Conservation (phyloP, 2,113 vertebrate genomes). For the Clupea harengus region DNA sequence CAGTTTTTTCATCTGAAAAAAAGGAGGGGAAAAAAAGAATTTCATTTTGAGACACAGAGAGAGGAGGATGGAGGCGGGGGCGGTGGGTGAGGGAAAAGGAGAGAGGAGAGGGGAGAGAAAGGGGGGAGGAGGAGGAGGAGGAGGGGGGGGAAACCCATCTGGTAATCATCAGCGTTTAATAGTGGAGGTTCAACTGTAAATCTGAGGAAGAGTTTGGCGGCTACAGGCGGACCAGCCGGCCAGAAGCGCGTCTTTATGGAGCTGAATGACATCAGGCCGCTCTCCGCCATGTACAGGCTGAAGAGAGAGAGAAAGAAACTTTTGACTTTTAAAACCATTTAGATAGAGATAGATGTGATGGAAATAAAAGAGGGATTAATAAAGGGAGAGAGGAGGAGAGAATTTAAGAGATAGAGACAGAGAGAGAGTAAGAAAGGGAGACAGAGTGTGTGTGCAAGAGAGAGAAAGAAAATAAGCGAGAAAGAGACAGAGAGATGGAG, state of each 20-base stretch:
- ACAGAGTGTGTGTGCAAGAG: neutral
- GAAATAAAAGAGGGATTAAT: neutral
- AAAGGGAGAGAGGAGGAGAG: neutral
- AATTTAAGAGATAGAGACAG: neutral
- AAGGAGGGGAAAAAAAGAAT: constrained; percentile 32
- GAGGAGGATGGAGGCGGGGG: neutral
- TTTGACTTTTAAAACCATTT: neutral
- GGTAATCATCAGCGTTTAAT: constrained; percentile 69
- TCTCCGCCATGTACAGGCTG: neutral
- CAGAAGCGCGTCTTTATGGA: neutral
- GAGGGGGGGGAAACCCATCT: constrained; percentile 58
- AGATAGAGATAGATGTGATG: neutral
- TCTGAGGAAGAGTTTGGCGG: constrained; percentile 57
- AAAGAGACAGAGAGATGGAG: neutral
- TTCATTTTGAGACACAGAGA: constrained; percentile 27
- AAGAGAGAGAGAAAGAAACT: neutral
- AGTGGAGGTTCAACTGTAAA: constrained; percentile 63
- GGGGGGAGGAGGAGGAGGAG: neutral
- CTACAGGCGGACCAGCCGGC: constrained; percentile 29
- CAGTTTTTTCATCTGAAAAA: constrained; percentile 40
- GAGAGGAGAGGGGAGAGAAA: neutral
- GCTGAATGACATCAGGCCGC: constrained; percentile 18
- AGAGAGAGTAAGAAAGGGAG: neutral
- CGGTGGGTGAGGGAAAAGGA: neutral
- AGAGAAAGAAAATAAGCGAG: neutral